Base-by-base conservation (phyloP, 2,888 invertebrate genomes). In the Dasysyrphus tricinctus region DNA sequence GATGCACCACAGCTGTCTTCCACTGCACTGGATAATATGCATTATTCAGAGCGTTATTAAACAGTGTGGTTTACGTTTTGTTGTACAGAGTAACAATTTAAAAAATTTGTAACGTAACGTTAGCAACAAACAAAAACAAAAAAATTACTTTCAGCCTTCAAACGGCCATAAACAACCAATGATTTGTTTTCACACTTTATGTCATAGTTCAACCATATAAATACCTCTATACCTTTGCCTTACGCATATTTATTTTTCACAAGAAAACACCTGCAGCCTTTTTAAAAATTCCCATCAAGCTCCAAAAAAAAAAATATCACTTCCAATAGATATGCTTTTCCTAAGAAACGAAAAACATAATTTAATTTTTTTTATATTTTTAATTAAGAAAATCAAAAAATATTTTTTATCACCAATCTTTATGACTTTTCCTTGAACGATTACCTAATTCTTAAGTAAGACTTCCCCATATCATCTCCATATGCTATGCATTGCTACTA, bases 341-440 rank as follows among this genome's bases (percentile, higher is more conserved):
- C 9, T 51, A 49, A 12, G 19, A 14, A 12, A 37, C 3, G 19
- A 59, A 59, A 37, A 6, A 39, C 39, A 24, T 59, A 39, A 39
- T 59, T 59, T 19, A 8, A 59, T 59, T 42, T 63, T 24, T 24
- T 24, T 57, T n/a, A n/a, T 37, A 44, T 63, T 29, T 24, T 32
- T n/a, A 44, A 63, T 63, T 63, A 29, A 2, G 5, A 44, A 44
- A 63, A 37, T 6, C 7, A 54, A 51, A 67, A 14, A 29, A 49
- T 57, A 39, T 42, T 5, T 24, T 56, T 79, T 54, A 39, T 63
- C 54, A 75, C 37, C 37, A 47, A 76, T 76, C 63, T 81, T 77
- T 72, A 72, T 59, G 65, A 24, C 47, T 65, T 73, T 24, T 77
- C 59, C 51, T 32, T 42, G 69, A 79, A 79, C 42, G 75, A 83